Evolutionary conservation across 1,140 invertebrate species (phyloP), one percentile per base, ranked within the genome.

Genomic region (Acromyrmex echinatior): DNA sequence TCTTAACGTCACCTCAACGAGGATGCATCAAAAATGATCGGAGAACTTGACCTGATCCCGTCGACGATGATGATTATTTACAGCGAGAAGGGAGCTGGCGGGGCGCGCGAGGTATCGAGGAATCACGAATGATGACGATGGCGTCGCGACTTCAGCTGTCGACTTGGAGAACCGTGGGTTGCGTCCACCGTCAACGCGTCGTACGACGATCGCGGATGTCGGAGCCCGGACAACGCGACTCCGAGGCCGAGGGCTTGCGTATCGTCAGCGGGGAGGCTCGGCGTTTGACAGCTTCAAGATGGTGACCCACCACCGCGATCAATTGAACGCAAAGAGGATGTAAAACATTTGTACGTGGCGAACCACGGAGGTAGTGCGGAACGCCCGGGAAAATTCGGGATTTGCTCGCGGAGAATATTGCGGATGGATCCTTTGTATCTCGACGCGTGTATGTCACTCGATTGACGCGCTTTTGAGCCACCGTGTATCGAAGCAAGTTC

Each of bases 281-380:
- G 39, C 80, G 84, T 90, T 92, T 93, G 92, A 92, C 91, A 92
- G 91, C 87, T 93, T 74, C 87, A 93, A 93, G 87, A 93, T 93
- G 93, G 93, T 92, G 68, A 16, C 49, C 56, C 56, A 70, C 76
- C 53, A 60, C 77, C n/a, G 7, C 9, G 60, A 31, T 87, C 58
- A 45, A 49, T 31, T 68, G 62, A 5, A 58, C 31, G 49, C 56
- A 28, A 14, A 6, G 6, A 16, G 21, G 5, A 28, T 31, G 12
- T 62, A 25, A 60, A 21, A 21, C 10, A 12, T 2, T 62, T 1
- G 21, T 14, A 25, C 60, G 60, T 21, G n/a, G 9, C n/a, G 56
- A 51, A 14, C 4, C 0, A 0, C 9, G 39, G 9, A 45, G 39
- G 39, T 0, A 6, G 12, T 25, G 0, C 7, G 10, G 18, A 18